Percentiles rank a stretch among this genome's conserved stretches.
These are phyloP conservation scores for Drosophila seguyi DNA, from an alignment of 1,140 invertebrate species.

Conservation along the genomic window DNA sequence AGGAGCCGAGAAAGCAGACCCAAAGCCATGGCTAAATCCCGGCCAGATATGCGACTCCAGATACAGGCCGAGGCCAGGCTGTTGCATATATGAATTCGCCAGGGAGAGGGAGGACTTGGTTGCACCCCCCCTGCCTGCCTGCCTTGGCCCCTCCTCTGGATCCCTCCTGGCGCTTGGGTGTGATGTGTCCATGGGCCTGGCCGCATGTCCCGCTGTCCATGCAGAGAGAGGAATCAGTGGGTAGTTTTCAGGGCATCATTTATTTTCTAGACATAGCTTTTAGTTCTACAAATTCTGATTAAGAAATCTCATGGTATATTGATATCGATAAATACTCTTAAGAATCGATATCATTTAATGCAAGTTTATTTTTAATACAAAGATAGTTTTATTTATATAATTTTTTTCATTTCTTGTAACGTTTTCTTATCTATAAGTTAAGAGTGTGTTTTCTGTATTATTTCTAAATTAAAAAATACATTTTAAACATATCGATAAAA, in stretches of 20 bases:
- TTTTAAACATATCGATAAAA: too few relatives aligned
- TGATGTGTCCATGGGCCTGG: slow-evolving; percentile 49
- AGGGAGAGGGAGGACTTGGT: slow-evolving; percentile 22
- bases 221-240: not conserved
- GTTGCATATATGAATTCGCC: slow-evolving; percentile 71
- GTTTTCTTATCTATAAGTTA: too few relatives aligned
- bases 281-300: too few relatives aligned
- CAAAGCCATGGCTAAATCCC: slow-evolving; percentile 7
- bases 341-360: too few relatives aligned
- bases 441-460: too few relatives aligned
- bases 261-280: too few relatives aligned
- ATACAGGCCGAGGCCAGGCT: slow-evolving; percentile 15
- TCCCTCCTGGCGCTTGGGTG: slow-evolving; percentile 76
- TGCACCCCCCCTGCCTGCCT: slow-evolving; percentile 4
- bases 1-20: not conserved
- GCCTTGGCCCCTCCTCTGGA: slow-evolving; percentile 7
- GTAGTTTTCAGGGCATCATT: not conserved
- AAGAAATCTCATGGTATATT: too few relatives aligned
- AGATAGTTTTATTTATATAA: too few relatives aligned
- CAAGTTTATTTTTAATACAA: too few relatives aligned
- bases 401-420: too few relatives aligned
- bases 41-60: slow-evolving; percentile 38
- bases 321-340: too few relatives aligned
- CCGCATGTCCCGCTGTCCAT: slow-evolving; percentile 10
- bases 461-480: too few relatives aligned